A percentile compares a stretch with the other conserved stretches of the same genome.
These are phyloP conservation scores for Mesocricetus auratus DNA, from an alignment of 2,113 vertebrate genomes.

Conservation along the genomic window DNA sequence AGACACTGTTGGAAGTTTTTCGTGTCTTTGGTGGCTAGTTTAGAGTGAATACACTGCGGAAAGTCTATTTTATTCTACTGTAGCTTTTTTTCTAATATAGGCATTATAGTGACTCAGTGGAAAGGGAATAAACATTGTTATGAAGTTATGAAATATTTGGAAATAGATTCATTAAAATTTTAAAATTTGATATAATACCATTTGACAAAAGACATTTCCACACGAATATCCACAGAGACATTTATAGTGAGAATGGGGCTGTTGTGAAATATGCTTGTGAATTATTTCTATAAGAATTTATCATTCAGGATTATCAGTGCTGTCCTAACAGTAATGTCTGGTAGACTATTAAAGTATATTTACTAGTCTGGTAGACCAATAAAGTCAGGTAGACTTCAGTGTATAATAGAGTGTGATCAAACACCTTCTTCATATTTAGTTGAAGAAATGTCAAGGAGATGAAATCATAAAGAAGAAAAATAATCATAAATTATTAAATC, in stretches of 20 bases:
- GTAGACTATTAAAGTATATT: too few relatives aligned
- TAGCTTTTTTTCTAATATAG: neutral
- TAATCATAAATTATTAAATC: neutral
- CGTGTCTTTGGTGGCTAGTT: neutral
- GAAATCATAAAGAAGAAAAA: neutral
- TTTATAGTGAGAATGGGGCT: neutral
- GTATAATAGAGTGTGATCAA: neutral
- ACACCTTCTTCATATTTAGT: neutral
- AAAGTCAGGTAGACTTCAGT: neutral
- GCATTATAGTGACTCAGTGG: neutral
- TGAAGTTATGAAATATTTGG: neutral
- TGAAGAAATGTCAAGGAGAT: neutral
- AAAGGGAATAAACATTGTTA: neutral
- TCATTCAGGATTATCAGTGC: neutral
- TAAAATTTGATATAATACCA: neutral
- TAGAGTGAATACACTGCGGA: too few relatives aligned
- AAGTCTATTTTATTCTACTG: neutral
- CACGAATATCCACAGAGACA: neutral
- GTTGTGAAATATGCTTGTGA: neutral
- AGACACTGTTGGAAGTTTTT: neutral
- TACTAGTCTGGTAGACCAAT: too few relatives aligned
- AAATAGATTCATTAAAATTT: neutral
- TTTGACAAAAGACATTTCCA: neutral
- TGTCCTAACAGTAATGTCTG: neutral
- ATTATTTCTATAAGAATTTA: neutral